phyloP scores from a whole-genome alignment of 2,113 vertebrate genomes.

The Neodontobutis hainanensis region DNA sequence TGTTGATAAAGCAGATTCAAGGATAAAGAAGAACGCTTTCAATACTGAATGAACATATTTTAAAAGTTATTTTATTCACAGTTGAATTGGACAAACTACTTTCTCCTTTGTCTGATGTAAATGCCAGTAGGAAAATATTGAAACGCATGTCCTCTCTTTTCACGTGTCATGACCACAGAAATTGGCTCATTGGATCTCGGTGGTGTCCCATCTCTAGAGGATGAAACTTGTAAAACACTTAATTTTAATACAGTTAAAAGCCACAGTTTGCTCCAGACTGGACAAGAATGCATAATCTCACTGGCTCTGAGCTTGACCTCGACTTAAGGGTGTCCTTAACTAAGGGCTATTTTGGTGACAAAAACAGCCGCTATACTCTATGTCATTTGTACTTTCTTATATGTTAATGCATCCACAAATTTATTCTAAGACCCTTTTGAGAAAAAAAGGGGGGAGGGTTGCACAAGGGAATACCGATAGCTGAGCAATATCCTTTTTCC shows the following conservation, averaged over 20 bases:
- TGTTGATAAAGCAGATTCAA: no score
- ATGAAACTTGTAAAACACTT: constrained; percentile 69
- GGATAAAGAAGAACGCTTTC: not conserved
- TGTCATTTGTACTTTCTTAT: constrained; percentile 68
- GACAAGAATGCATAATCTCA: constrained; percentile 61
- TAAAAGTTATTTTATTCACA: no score
- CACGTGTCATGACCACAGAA: constrained; percentile 53
- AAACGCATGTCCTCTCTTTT: constrained; percentile 59
- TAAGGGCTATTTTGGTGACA: constrained; percentile 65
- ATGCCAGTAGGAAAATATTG: constrained; percentile 58
- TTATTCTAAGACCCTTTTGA: constrained; percentile 57
- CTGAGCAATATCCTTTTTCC: constrained; percentile 64
- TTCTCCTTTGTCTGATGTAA: constrained; percentile 43
- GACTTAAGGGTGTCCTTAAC: constrained; percentile 67
- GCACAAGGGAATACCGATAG: constrained; percentile 60
- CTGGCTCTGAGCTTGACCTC: constrained; percentile 67
- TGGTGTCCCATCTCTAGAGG: constrained; percentile 63
- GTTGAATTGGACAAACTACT: no score
- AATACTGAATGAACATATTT: no score
- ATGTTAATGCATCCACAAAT: constrained; percentile 69
- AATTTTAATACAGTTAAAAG: constrained; percentile 69
- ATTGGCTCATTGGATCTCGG: constrained; percentile 59
- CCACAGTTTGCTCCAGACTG: constrained; percentile 40
- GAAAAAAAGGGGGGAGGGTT: constrained; percentile 15
- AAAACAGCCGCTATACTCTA: constrained; percentile 50